phyloP scores from a whole-genome alignment of 2,113 vertebrate genomes.

The Sisor rabdophorus region DNA sequence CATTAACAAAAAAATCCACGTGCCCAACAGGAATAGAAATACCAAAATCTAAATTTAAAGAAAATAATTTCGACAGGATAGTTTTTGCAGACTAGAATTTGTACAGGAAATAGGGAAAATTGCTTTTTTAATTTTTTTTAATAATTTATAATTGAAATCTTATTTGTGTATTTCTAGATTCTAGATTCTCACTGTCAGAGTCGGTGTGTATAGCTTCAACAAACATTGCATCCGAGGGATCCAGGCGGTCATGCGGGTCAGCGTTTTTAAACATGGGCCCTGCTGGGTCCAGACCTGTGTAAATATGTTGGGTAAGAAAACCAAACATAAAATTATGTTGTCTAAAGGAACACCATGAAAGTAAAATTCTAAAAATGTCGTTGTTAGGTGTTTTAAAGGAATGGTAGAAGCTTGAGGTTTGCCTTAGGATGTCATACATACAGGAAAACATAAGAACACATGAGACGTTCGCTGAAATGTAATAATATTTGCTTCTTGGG shows the following conservation, averaged over 20 bases:
- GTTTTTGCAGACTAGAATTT: neutral
- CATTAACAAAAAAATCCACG: constrained; percentile 90
- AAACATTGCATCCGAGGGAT: constrained; percentile 85
- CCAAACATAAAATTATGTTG: neutral
- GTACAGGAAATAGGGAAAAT: neutral
- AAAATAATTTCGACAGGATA: neutral
- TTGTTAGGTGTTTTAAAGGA: neutral
- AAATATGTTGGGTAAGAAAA: constrained; percentile 13
- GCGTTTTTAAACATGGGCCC: constrained; percentile 85
- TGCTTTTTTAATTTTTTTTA: too few relatives aligned
- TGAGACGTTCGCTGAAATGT: neutral
- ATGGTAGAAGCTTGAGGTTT: neutral
- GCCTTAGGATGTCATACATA: neutral
- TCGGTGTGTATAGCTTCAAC: constrained; percentile 95
- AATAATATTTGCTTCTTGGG: neutral
- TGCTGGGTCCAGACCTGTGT: constrained; percentile 85
- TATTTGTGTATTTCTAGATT: neutral
- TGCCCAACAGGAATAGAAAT: constrained; percentile 94
- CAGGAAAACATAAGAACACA: neutral
- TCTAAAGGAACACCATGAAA: neutral
- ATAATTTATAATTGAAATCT: neutral
- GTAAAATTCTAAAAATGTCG: neutral
- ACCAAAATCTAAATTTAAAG: constrained; percentile 78
- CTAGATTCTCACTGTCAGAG: constrained; percentile 80
- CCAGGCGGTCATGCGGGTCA: constrained; percentile 79